Base-by-base conservation (phyloP, 2,113 vertebrate genomes). In the Corvus moneduloides region DNA sequence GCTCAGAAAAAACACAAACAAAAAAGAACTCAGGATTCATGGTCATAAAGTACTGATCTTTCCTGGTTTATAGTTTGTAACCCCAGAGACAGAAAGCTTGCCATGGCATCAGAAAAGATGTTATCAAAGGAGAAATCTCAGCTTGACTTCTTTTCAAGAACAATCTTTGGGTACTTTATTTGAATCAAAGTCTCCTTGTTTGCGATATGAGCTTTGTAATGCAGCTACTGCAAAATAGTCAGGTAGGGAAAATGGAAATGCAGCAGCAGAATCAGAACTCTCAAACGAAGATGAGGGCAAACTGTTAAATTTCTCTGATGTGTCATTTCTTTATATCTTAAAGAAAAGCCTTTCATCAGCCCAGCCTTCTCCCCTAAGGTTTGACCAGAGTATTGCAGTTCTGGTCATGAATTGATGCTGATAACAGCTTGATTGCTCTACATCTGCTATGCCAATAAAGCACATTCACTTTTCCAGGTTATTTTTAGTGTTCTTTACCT, bases 131-230 rank as follows among this genome's bases (percentile, higher is more conserved):
- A 92, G 55, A 64, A 94, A 89, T 94, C 63, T 84, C 80, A 75
- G 35, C 76, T 56, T 92, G 79, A 90, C 56, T 90, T 94, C 43
- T 97, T 94, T 86, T 94, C 69, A 89, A 87, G 92, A 92, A n/a
- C 16, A 26, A 79, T 11, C 44, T 90, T 63, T 59, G 30, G 48
- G 35, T 93, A 52, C 35, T 83, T 74, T 74, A 56, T 63, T 61
- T 74, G 72, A 84, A 86, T 67, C 79, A 56, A 91, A 91, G 63
- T 91, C 59, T 87, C 41, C 66, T 59, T 88, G 75, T 86, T 81
- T 91, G 68, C 51, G 24, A 63, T 68, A 61, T 4, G 6, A 72
- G 69, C 39, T 94, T 74, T 78, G 68, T 84, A 75, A 61, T 54
- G 35, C 76, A 92, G 76, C 83, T 89, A 81, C 90, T 94, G 90